phyloP scores from a whole-genome alignment of 2,797 vertebrate species.

The Sparidentex hasta region DNA sequence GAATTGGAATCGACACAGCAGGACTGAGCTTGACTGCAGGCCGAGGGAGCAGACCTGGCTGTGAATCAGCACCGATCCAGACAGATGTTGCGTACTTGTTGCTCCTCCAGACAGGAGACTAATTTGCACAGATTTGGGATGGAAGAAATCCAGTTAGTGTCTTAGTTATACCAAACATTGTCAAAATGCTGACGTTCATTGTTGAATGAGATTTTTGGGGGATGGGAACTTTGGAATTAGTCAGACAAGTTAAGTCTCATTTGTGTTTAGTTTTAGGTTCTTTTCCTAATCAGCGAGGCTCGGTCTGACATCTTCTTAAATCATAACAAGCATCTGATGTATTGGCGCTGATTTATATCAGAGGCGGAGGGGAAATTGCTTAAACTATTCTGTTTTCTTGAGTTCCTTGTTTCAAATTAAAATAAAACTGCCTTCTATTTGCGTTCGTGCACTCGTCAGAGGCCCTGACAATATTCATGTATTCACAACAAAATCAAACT shows the following conservation, averaged over 20 bases:
- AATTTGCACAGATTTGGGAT: constrained; percentile 40
- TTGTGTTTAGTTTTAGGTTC: constrained; percentile 15
- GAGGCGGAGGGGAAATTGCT: constrained; percentile 40
- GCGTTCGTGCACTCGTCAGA: neutral
- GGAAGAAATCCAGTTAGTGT: constrained; percentile 9
- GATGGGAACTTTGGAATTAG: constrained; percentile 1
- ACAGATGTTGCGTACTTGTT: constrained; percentile 61
- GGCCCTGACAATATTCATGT: constrained; percentile 3
- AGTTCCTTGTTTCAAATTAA: neutral
- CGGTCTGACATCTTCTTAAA: neutral
- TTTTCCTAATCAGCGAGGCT: neutral
- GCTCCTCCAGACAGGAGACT: constrained; percentile 26
- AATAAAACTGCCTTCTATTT: constrained; percentile 9
- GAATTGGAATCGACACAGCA: constrained; percentile 41
- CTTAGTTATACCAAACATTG: neutral
- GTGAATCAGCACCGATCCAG: constrained; percentile 38
- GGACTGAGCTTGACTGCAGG: constrained; percentile 47
- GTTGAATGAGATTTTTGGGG: neutral
- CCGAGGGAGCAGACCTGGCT: constrained; percentile 35
- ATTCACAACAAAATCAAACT: neutral
- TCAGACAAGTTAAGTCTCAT: constrained; percentile 18
- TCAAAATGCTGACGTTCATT: neutral
- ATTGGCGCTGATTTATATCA: constrained; percentile 38
- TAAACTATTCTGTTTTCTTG: neutral
- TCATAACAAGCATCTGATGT: constrained; percentile 28